Evolutionary conservation across 2,888 invertebrate genomes (phyloP).

Genomic region (Drosophila crucigera): DNA sequence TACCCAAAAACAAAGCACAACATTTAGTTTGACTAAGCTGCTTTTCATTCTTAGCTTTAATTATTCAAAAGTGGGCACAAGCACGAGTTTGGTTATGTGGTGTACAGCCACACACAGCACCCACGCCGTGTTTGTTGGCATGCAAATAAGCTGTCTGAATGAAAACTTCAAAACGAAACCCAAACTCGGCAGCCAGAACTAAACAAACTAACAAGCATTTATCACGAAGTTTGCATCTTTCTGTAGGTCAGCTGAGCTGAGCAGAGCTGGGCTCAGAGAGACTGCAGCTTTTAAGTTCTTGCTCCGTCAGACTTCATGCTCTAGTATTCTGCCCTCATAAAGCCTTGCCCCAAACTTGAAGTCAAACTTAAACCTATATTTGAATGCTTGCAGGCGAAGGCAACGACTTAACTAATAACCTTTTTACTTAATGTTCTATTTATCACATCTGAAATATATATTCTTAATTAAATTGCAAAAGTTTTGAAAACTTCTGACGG

Average conservation of each 20-base stretch:
- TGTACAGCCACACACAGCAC: background rate
- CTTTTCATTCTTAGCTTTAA: conserved; percentile 2
- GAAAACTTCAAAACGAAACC: conserved; percentile 32
- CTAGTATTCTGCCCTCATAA: conserved; percentile 64
- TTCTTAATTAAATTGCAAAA: conserved; percentile 71
- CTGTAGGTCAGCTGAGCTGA: conserved; percentile 5
- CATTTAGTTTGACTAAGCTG: background rate
- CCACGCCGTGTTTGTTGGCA: conserved; percentile 19
- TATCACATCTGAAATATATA: conserved; percentile 37
- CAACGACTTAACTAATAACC: conserved; percentile 15
- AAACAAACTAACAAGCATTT: conserved; percentile 40
- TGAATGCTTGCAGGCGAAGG: conserved; percentile 7
- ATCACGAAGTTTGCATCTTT: conserved; percentile 40
- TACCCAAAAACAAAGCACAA: background rate
- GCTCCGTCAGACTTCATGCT: conserved; percentile 68
- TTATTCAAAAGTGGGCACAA: conserved; percentile 3
- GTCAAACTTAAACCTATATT: conserved; percentile 21
- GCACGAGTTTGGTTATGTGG: conserved; percentile 22
- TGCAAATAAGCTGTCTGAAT: conserved; percentile 66
- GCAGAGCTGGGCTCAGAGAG: background rate
- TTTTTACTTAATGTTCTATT: conserved; percentile 22
- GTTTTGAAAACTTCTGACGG: conserved; percentile 60
- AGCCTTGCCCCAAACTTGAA: conserved; percentile 18
- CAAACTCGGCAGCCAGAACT: conserved; percentile 28
- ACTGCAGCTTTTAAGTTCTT: conserved; percentile 48